Percentiles rank a stretch among this genome's conserved stretches.
Evolutionary conservation across 2,113 vertebrate genomes (phyloP).

Genomic region (Trichomycterus rosablanca): DNA sequence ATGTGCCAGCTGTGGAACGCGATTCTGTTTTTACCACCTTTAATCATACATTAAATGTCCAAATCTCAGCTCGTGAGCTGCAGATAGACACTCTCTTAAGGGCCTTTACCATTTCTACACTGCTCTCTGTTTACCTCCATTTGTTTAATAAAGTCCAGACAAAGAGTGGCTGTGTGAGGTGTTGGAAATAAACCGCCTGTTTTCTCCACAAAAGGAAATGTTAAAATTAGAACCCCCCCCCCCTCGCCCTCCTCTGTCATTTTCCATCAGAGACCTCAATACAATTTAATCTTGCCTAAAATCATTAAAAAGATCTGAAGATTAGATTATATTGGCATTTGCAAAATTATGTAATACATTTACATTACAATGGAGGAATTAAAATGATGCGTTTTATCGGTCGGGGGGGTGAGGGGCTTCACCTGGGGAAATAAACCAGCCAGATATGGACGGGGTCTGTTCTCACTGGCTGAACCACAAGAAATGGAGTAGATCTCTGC

Average conservation of each 20-base stretch:
- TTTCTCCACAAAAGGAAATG: slow-evolving; percentile 69
- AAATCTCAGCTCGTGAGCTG: slow-evolving; percentile 19
- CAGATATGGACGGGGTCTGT: slow-evolving; percentile 66
- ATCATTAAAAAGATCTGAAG: slow-evolving; percentile 81
- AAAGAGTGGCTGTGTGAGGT: slow-evolving; percentile 53
- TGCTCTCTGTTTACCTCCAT: slow-evolving; percentile 54
- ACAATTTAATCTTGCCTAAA: slow-evolving; percentile 80
- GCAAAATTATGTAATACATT: slow-evolving; percentile 82
- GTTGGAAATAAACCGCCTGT: slow-evolving; percentile 64
- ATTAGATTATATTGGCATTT: slow-evolving; percentile 83
- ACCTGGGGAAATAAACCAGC: slow-evolving; percentile 74
- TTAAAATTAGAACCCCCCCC: slow-evolving; percentile 67
- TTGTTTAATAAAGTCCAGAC: slow-evolving; percentile 59
- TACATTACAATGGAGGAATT: slow-evolving; percentile 83
- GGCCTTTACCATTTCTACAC: slow-evolving; percentile 14
- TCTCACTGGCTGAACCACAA: slow-evolving; percentile 61
- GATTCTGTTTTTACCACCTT: slow-evolving; percentile 38
- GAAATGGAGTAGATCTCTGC: slow-evolving; percentile 41
- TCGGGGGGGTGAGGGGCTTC: slow-evolving; percentile 71
- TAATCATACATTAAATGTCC: slow-evolving; percentile 44
- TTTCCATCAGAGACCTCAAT: slow-evolving; percentile 73
- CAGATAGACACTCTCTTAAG: slow-evolving; percentile 23
- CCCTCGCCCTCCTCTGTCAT: slow-evolving; percentile 59
- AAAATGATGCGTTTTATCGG: slow-evolving; percentile 78
- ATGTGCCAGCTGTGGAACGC: slow-evolving; percentile 38